These are phyloP conservation scores for Hemibagrus wyckioides DNA, from an alignment of 2,113 vertebrate genomes.

Conservation along the genomic window DNA sequence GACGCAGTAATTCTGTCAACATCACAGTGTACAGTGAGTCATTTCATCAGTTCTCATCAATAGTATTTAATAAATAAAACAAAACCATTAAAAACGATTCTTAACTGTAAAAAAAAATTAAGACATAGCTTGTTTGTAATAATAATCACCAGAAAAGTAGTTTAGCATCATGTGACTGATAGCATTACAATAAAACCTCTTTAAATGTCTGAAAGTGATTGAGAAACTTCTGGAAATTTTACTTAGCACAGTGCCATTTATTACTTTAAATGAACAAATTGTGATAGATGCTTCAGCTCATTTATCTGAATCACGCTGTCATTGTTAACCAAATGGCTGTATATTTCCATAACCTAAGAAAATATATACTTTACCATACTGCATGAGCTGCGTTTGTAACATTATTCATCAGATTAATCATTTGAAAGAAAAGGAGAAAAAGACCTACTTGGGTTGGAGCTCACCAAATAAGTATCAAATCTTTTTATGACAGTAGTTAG, in stretches of 20 bases:
- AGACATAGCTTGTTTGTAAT: not conserved
- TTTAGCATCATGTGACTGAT: not conserved
- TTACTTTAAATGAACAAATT: not conserved
- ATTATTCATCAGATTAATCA: no score
- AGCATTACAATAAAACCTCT: not conserved
- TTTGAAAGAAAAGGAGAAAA: no score
- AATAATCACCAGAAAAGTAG: not conserved
- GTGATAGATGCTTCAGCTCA: not conserved
- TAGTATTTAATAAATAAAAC: not conserved
- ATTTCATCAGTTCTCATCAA: not conserved
- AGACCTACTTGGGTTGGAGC: no score
- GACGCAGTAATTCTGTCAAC: not conserved
- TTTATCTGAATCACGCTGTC: not conserved
- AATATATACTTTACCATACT: not conserved
- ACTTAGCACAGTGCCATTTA: not conserved
- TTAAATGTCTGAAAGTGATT: not conserved
- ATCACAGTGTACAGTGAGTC: not conserved
- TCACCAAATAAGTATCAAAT: no score
- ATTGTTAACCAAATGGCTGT: not conserved
- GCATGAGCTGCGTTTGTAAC: not conserved
- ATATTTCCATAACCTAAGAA: not conserved
- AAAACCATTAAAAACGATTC: not conserved
- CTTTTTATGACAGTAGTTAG: no score
- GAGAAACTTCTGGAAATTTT: not conserved
- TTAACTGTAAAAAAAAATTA: not conserved